phyloP scores from a whole-genome alignment of 2,113 vertebrate species.

The Gallinago jamesoni region DNA sequence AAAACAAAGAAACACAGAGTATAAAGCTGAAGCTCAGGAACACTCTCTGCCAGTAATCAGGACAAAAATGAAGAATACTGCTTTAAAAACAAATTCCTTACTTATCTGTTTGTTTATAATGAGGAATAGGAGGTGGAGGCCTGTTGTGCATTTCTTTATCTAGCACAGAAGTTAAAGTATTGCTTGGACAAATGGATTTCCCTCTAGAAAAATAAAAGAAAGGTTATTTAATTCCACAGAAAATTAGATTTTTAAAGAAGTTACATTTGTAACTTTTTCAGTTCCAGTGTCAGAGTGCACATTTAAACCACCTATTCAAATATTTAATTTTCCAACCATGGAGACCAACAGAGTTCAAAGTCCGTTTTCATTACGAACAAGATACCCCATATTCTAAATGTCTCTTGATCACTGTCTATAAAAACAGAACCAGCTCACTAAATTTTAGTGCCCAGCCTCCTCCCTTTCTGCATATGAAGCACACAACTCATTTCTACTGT shows the following conservation, averaged over 20 bases:
- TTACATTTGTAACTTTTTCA: background rate
- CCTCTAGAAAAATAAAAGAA: slow-evolving; percentile 80
- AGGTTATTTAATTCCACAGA: background rate
- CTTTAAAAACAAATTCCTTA: slow-evolving; percentile 66
- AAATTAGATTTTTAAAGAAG: background rate
- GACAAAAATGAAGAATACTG: background rate
- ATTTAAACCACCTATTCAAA: background rate
- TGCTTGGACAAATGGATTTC: slow-evolving; percentile 87
- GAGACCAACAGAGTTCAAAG: background rate
- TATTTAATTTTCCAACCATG: background rate
- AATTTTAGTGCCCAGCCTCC: background rate
- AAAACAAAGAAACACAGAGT: background rate
- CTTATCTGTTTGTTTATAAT: slow-evolving; percentile 91
- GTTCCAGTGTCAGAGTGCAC: background rate
- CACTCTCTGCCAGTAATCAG: background rate
- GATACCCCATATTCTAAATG: background rate
- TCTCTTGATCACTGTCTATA: background rate
- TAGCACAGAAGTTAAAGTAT: slow-evolving; percentile 85
- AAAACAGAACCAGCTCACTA: background rate
- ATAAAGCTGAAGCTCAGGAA: background rate
- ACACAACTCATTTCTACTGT: background rate
- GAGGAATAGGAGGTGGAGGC: slow-evolving; percentile 91
- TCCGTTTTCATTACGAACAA: background rate
- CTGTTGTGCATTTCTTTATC: slow-evolving; percentile 85
- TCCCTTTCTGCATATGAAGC: background rate